These are phyloP conservation scores for Capreolus pygargus DNA, from an alignment of 2,113 vertebrate species.

Conservation along the genomic window DNA sequence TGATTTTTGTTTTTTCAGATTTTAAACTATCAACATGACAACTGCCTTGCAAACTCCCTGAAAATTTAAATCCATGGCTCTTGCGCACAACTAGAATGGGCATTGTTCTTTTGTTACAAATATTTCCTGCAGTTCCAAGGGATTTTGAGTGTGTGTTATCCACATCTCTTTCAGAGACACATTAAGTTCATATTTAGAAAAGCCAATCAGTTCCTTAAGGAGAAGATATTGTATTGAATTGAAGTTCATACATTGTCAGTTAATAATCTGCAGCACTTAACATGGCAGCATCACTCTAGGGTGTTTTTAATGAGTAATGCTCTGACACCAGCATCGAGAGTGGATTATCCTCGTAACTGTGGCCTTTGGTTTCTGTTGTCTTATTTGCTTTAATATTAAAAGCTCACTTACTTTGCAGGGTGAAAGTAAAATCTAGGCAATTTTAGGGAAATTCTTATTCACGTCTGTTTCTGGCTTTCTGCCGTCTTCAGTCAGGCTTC, in stretches of 20 bases:
- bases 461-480: background rate
- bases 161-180: background rate
- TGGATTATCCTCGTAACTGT: background rate
- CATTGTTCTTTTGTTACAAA: background rate
- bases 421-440: background rate
- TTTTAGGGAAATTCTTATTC: background rate
- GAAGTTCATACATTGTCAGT: background rate
- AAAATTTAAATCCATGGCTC: background rate
- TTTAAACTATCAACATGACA: background rate
- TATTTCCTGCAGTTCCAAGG: background rate
- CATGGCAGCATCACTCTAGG: background rate
- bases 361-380: background rate
- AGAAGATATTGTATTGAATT: background rate
- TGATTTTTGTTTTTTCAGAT: background rate
- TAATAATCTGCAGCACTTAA: background rate
- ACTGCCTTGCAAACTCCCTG: background rate
- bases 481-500: background rate
- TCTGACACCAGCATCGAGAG: background rate
- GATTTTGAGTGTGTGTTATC: background rate
- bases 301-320: background rate
- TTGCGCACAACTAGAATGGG: background rate
- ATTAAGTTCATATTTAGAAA: background rate
- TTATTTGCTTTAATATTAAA: slow-evolving; percentile 26
- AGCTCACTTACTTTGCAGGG: slow-evolving; percentile 26
- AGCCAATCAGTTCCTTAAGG: background rate